Evolutionary conservation across 1,140 invertebrate species (phyloP).

Genomic region (Anoplolepis gracilipes): DNA sequence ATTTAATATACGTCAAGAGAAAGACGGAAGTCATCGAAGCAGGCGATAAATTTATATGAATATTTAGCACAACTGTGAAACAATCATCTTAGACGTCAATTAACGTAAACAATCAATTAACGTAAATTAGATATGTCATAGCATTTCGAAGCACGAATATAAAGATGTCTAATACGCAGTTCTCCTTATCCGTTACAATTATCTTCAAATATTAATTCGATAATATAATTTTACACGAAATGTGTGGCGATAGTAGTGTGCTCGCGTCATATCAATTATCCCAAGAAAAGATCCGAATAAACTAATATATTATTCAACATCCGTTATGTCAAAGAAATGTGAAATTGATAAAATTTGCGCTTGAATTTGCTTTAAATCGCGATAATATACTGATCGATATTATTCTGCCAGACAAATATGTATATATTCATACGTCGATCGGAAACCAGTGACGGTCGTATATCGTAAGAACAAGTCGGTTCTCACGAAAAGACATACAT

Average conservation of each 20-base stretch:
- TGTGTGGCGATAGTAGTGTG: background rate
- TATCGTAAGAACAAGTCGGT: constrained; percentile 75
- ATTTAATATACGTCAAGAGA: constrained; percentile 44
- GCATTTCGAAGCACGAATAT: constrained; percentile 23
- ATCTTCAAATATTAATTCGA: constrained; percentile 33
- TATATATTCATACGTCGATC: constrained; percentile 68
- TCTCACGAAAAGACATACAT: constrained; percentile 80
- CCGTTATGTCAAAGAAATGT: background rate
- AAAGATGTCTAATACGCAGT: background rate
- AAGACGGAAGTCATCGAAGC: background rate
- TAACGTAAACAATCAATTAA: constrained; percentile 44
- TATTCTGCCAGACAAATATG: constrained; percentile 12
- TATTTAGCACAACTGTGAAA: constrained; percentile 21
- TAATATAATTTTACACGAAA: constrained; percentile 51
- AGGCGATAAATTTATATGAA: constrained; percentile 23
- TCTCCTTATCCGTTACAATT: background rate
- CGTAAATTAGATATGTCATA: constrained; percentile 18
- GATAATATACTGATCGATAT: constrained; percentile 36
- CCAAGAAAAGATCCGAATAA: constrained; percentile 41
- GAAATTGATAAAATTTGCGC: constrained; percentile 10
- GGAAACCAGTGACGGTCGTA: background rate
- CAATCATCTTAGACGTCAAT: constrained; percentile 12
- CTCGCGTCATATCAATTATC: constrained; percentile 42
- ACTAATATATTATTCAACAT: constrained; percentile 33
- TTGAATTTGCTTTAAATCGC: constrained; percentile 5